Conservation (phyloP, 1,140 invertebrate genomes). For the Sitophilus oryzae region DNA sequence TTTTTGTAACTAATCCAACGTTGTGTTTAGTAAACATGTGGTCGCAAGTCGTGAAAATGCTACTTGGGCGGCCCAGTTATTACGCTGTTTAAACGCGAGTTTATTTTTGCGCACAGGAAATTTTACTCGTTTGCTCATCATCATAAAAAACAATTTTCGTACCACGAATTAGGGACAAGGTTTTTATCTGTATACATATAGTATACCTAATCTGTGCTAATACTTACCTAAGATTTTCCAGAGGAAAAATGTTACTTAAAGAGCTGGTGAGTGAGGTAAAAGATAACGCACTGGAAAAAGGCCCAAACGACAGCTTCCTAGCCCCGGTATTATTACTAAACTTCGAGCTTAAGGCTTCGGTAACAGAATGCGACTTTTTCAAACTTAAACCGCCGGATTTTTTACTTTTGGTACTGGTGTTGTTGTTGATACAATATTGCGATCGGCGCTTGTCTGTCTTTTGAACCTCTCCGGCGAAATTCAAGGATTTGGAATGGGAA, state of each 20-base stretch:
- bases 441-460: not conserved
- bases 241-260: conserved; percentile 17
- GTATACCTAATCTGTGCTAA: no score
- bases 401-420: conserved; percentile 4
- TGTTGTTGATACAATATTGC: not conserved
- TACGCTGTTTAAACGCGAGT: no score
- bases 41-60: no score
- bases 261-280: conserved; percentile 6
- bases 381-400: conserved; percentile 11
- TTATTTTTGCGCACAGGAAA: no score
- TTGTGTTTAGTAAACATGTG: no score
- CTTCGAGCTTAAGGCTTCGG: conserved; percentile 5
- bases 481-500: conserved; percentile 16
- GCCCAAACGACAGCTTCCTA: conserved; percentile 4
- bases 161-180: no score
- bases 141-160: no score
- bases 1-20: no score
- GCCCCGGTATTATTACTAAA: not conserved
- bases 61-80: no score
- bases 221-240: not conserved
- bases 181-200: no score
- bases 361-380: conserved; percentile 18
- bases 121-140: no score
- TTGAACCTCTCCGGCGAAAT: no score
- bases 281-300: conserved; percentile 12